Conservation (phyloP, 2,113 vertebrate species). For the Pseudois nayaur region DNA sequence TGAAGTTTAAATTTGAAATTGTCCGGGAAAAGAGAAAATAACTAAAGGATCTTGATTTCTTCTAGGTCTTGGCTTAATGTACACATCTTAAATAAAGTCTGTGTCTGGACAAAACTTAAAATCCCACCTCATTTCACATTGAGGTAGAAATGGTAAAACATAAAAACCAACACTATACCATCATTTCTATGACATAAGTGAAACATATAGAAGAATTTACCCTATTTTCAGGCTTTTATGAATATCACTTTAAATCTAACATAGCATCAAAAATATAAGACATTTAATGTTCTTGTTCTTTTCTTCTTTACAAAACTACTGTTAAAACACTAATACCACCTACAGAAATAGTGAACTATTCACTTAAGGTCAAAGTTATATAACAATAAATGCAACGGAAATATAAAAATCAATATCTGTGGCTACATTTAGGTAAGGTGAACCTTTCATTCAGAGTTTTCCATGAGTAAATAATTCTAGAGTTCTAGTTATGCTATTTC, state of each 20-base stretch:
- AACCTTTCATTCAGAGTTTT: not conserved
- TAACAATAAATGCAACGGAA: not conserved
- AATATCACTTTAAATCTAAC: not conserved
- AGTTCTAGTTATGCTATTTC: not conserved
- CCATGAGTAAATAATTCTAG: not conserved
- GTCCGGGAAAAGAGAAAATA: not conserved
- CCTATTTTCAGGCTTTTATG: not conserved
- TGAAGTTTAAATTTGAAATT: not conserved
- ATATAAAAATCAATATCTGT: not conserved
- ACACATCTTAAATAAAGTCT: not conserved
- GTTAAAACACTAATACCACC: not conserved
- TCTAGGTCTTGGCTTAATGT: not conserved
- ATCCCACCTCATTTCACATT: not conserved
- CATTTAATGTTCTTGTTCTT: not conserved
- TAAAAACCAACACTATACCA: not conserved
- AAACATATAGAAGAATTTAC: not conserved
- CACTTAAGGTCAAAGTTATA: not conserved
- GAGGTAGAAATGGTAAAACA: not conserved
- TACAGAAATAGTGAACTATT: not conserved
- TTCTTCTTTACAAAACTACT: slow-evolving; percentile 17
- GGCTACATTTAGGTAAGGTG: not conserved
- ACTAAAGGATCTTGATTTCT: not conserved
- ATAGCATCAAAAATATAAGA: not conserved
- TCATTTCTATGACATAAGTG: not conserved
- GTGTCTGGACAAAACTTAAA: not conserved